A percentile compares a stretch with the other conserved stretches of the same genome.
Evolutionary conservation across 1,140 invertebrate species (phyloP).

Genomic region (Physella acuta): DNA sequence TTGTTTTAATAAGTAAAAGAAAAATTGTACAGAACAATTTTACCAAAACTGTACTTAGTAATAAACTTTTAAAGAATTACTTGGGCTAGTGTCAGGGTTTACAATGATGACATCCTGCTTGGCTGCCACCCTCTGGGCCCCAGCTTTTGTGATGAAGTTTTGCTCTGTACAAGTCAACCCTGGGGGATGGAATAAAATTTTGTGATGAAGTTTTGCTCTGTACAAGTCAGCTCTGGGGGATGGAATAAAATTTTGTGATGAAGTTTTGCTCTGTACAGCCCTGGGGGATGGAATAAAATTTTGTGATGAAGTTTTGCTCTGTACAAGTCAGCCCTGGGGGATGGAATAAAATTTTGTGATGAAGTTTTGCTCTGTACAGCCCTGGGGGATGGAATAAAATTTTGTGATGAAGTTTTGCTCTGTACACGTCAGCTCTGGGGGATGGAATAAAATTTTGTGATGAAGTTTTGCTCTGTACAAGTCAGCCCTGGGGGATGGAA

Average conservation of each 20-base stretch:
- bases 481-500: no score
- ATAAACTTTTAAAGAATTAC: no score
- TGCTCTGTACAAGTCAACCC: conserved; percentile 91
- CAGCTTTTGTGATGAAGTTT: conserved; percentile 95
- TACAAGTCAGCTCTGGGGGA: background rate
- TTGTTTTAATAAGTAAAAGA: no score
- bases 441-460: no score
- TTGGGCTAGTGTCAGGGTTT: conserved; percentile 92
- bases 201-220: background rate
- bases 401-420: no score
- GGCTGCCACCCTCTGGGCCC: conserved; percentile 84
- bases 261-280: background rate
- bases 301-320: background rate
- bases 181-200: conserved; percentile 27
- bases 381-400: no score
- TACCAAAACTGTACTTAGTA: no score
- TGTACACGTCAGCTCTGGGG: no score
- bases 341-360: no score
- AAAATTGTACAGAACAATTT: no score
- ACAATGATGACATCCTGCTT: conserved; percentile 83
- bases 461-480: no score
- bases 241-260: background rate
- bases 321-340: background rate
- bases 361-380: no score
- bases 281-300: background rate